Evolutionary conservation across 2,113 vertebrate species (phyloP).

Genomic region (Pomatostomus ruficeps): DNA sequence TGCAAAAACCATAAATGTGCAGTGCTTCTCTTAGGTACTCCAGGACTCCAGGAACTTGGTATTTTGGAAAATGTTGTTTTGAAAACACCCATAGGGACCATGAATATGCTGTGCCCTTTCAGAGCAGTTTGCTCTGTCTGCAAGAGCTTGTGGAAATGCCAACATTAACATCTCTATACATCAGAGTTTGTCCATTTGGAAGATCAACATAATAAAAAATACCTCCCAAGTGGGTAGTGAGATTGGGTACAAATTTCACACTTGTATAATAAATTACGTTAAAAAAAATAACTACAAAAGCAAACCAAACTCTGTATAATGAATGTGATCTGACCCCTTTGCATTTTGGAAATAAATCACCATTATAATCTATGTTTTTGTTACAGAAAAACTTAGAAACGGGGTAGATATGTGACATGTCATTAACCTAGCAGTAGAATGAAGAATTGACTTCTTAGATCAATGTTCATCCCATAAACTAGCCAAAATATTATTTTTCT

Average conservation of each 20-base stretch:
- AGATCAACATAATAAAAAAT: constrained; percentile 3
- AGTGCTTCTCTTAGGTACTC: not conserved
- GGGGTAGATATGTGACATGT: not conserved
- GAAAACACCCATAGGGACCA: not conserved
- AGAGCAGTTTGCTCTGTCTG: not conserved
- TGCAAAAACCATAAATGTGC: not conserved
- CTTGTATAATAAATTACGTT: not conserved
- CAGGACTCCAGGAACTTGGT: not conserved
- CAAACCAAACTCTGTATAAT: not conserved
- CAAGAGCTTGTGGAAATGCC: not conserved
- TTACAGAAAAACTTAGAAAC: not conserved
- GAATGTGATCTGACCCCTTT: not conserved
- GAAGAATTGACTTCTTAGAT: not conserved
- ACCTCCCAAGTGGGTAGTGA: not conserved
- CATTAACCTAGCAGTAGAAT: not conserved
- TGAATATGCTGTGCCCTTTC: not conserved
- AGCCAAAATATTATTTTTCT: not conserved
- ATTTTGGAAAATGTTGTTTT: not conserved
- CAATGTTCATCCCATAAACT: not conserved
- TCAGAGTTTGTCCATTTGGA: not conserved
- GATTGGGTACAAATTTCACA: not conserved
- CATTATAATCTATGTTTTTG: not conserved
- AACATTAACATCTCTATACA: not conserved
- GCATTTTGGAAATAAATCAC: not conserved
- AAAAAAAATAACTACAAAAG: not conserved